These are phyloP conservation scores for Ia io DNA, from an alignment of 2,113 vertebrate genomes.

Conservation along the genomic window DNA sequence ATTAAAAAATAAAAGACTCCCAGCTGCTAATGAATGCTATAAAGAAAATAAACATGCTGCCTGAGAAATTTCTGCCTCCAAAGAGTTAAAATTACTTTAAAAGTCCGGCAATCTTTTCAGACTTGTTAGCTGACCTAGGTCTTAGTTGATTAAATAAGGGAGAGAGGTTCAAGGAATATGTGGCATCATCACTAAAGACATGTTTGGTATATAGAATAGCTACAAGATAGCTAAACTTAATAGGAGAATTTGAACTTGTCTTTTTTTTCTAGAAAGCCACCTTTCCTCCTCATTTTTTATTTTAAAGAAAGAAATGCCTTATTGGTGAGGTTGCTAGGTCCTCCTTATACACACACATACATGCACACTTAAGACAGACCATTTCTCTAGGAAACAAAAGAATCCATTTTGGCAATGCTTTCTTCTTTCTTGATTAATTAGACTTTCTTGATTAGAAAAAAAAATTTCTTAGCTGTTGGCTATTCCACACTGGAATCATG, in stretches of 20 bases:
- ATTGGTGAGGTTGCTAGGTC: background rate
- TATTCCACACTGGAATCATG: background rate
- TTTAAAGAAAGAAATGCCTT: background rate
- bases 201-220: background rate
- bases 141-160: background rate
- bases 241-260: background rate
- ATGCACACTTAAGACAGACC: background rate
- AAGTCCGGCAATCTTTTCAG: background rate
- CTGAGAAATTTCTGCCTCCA: background rate
- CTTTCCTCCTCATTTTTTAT: background rate
- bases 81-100: background rate
- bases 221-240: background rate
- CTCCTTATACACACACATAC: background rate
- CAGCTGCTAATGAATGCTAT: background rate
- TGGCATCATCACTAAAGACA: background rate
- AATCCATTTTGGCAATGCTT: background rate
- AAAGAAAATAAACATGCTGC: background rate
- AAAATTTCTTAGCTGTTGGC: background rate
- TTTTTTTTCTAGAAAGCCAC: background rate
- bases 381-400: conserved; percentile 10
- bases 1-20: background rate
- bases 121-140: background rate
- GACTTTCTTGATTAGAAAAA: background rate
- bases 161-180: background rate
- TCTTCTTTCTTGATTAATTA: background rate